Evolutionary conservation across 2,113 vertebrate genomes (phyloP), one percentile per base, ranked within the genome.

Genomic region (Benthochromis sp.): DNA sequence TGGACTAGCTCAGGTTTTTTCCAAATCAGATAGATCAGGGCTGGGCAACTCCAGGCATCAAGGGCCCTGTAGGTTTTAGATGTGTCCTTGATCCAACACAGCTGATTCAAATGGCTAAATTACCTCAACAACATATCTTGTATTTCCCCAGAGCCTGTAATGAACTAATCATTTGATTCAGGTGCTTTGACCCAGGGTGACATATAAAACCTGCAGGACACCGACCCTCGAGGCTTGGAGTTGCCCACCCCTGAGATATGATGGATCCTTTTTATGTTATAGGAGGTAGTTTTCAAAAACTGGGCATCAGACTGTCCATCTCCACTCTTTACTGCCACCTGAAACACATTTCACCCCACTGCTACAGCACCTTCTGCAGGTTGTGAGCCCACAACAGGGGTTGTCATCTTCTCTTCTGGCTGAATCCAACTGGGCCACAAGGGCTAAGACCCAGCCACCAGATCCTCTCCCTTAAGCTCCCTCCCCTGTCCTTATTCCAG

Each of bases 71-170:
- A 63, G 9, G 17, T 63, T 63, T 4, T 63, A 63, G 31, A 63
- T 63, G 59, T 36, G 59, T 36, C 59, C 59, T 63, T 63, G 31
- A 63, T 36, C 59, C 31, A 63, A 63, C 29, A 63, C 59, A 19
- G 17, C 59, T 11, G 59, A 36, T 36, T 36, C 59, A n/a, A 36
- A 36, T 36, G 31, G 31, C 31, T 63, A 63, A 63, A 63, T 63
- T 63, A 63, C 59, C 31, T 11, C 59, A 63, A 63, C 59, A 63
- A 0, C 59, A 63, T 3, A 63, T 36, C 17, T 63, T 63, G 31
- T 36, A 3, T 36, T 63, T 63, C 59, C 59, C 31, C 31, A 63
- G 0, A 0, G 16, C 6, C 31, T 36, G 31, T 36, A 63, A 36
- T 63, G 6, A 63, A n/a, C 1, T 63, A 63, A 63, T 63, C 59